Base-by-base conservation (phyloP, 2,113 vertebrate genomes). In the Tachuris rubrigastra region DNA sequence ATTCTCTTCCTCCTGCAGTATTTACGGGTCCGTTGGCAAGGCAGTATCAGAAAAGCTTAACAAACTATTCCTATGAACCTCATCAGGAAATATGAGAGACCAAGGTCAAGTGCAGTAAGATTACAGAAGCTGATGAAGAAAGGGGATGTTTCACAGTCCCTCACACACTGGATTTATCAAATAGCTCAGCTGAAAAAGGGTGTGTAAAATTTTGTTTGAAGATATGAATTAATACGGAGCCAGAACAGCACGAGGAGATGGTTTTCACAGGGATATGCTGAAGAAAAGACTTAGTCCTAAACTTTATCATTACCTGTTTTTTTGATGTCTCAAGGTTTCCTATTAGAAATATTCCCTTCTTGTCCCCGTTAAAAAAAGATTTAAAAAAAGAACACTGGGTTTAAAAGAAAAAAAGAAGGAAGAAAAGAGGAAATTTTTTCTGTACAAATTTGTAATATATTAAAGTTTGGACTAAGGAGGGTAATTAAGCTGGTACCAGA, bases 401-500 rank as follows among this genome's bases (percentile, higher is more conserved):
- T 93, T 55, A 62, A 58, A 80, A 55, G 87, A 87, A 80, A 50
- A 90, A 85, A 44, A 60, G 23, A 49, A 58, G 9, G 37, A 72
- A 37, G 37, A 62, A 37, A 81, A 56, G 28, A 60, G 15, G 42
- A 31, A 2, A 3, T 37, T 35, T 2, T 37, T 41, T 16, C 71
- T 53, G 22, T 41, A 89, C 0, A 5, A 47, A 90, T 84, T 35
- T 22, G 42, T 71, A 77, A 91, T 81, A 86, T 58, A 81, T 59
- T 87, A 11, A 89, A 87, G 73, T 87, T 87, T 67, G 80, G 95
- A 69, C 65, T 81, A 81, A 92, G 53, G 89, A 96, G 83, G 80
- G 49, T 83, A 92, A 95, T 95, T 95, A 92, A 82, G 60, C 83
- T 90, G 76, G 83, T 94, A 89, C 84, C 13, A 10, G 84, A 95